phyloP scores from a whole-genome alignment of 2,113 vertebrate species.

The Datnioides undecimradiatus region DNA sequence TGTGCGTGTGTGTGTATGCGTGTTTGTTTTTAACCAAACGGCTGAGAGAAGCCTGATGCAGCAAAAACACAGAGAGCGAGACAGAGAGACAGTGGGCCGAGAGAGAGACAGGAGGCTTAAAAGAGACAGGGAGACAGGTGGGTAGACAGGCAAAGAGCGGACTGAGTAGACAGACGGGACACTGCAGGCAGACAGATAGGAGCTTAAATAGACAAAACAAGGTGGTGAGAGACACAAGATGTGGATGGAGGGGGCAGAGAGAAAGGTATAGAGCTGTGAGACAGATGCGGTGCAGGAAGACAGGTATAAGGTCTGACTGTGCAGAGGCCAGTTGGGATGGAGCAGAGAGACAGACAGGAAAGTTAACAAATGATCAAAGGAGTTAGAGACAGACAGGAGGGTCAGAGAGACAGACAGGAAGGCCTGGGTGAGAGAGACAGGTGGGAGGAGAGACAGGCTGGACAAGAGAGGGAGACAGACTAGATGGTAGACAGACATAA shows the following conservation, averaged over 20 bases:
- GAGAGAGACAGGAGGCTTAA: not conserved
- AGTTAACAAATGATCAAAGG: no score
- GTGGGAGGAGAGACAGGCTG: not conserved
- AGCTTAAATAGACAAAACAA: not conserved
- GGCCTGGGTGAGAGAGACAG: not conserved
- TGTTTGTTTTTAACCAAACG: not conserved
- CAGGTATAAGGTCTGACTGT: no score
- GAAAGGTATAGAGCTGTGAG: not conserved
- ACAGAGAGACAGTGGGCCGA: not conserved
- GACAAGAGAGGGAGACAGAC: not conserved
- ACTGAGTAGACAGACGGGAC: not conserved
- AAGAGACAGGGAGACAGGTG: not conserved
- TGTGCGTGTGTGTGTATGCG: conserved; percentile 1
- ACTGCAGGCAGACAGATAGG: not conserved
- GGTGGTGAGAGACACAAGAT: not conserved
- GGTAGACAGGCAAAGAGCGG: not conserved
- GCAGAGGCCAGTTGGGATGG: no score
- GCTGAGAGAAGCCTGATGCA: conserved; percentile 62
- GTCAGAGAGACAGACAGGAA: no score
- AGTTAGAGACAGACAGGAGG: no score
- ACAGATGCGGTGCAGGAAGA: not conserved
- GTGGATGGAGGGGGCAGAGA: not conserved
- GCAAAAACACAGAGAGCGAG: conserved; percentile 42
- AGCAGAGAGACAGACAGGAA: not conserved
- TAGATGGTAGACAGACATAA: not conserved